These are phyloP conservation scores for Ernsta delagoae DNA, from an alignment of 2,888 invertebrate genomes.

Conservation along the genomic window DNA sequence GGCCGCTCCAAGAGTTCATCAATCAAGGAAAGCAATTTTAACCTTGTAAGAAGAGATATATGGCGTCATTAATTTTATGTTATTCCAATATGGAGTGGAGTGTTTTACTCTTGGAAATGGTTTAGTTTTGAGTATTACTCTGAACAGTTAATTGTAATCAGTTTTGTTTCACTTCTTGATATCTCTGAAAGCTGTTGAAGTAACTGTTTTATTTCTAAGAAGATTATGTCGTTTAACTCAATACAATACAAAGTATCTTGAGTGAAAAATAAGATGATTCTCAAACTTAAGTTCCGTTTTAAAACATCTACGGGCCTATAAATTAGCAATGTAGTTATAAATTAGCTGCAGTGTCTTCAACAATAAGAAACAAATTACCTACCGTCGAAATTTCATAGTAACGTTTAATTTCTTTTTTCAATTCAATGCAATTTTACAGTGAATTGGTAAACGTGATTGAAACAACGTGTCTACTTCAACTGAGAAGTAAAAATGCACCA, in stretches of 20 bases:
- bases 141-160: conserved; percentile 1
- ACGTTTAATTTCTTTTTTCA: not conserved
- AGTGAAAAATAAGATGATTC: no score
- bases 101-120: conserved; percentile 2
- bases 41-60: conserved; percentile 17
- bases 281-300: no score
- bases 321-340: no score
- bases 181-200: not conserved
- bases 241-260: no score
- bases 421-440: not conserved
- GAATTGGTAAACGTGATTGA: conserved; percentile 10
- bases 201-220: not conserved
- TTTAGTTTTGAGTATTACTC: not conserved
- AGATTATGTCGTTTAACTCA: not conserved
- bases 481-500: conserved; percentile 29
- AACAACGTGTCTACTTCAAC: conserved; percentile 19
- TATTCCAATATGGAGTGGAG: conserved; percentile 8
- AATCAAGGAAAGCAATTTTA: conserved; percentile 18
- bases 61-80: conserved; percentile 11
- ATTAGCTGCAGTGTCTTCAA: no score
- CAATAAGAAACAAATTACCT: no score
- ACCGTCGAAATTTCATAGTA: no score
- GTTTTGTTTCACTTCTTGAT: not conserved
- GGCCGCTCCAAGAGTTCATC: conserved; percentile 7
- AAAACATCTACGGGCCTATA: no score